Conservation (phyloP, 2,888 invertebrate genomes). For the Phania funesta region DNA sequence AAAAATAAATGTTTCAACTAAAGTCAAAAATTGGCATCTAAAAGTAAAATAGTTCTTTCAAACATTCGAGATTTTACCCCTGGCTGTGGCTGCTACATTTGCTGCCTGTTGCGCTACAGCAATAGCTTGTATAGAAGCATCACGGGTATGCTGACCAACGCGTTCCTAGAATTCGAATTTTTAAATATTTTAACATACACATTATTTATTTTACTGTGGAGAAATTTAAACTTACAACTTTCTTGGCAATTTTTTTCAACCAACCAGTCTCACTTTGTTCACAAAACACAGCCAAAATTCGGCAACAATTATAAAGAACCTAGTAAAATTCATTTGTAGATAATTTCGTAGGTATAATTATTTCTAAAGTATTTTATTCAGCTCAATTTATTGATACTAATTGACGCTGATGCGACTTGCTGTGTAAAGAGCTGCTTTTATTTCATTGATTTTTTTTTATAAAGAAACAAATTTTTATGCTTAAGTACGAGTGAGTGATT, state of each 20-base stretch:
- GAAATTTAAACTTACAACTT: slow-evolving; percentile 69
- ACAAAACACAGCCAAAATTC: slow-evolving; percentile 66
- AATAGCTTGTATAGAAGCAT: slow-evolving; percentile 70
- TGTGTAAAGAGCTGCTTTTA: neutral
- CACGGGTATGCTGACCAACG: slow-evolving; percentile 70
- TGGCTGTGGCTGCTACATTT: slow-evolving; percentile 70
- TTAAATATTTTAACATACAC: neutral
- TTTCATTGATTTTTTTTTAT: neutral
- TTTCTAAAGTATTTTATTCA: neutral
- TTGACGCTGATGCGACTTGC: neutral
- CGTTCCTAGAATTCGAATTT: slow-evolving; percentile 63
- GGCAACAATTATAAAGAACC: slow-evolving; percentile 68
- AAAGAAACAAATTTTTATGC: neutral
- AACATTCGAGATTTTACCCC: slow-evolving; percentile 56
- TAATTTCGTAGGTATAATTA: neutral
- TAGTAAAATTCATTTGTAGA: slow-evolving; percentile 69
- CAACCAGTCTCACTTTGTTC: slow-evolving; percentile 69
- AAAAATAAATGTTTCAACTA: neutral
- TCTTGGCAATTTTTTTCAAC: slow-evolving; percentile 71
- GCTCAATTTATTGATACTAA: neutral
- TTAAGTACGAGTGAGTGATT: too few species aligned
- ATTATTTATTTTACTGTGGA: neutral
- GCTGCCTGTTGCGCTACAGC: slow-evolving; percentile 71
- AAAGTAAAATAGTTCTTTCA: neutral
- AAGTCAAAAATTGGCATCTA: neutral